Evolutionary conservation across 1,140 invertebrate genomes (phyloP).

Genomic region (Sycobia sp.): DNA sequence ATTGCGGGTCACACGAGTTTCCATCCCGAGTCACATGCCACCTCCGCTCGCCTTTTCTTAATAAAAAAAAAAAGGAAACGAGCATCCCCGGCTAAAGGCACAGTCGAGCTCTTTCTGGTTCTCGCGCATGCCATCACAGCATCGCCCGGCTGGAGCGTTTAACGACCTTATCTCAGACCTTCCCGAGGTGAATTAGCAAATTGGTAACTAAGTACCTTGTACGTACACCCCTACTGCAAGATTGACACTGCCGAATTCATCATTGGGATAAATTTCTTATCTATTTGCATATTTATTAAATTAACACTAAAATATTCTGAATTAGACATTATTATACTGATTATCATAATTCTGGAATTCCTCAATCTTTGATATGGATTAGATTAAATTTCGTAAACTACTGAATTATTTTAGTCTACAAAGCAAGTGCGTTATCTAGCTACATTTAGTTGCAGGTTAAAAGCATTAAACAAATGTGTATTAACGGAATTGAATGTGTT

Average conservation of each 20-base stretch:
- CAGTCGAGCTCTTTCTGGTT: slow-evolving; percentile 60
- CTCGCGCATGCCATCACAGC: slow-evolving; percentile 52
- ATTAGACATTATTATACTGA: too few relatives aligned
- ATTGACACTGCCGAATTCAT: slow-evolving; percentile 60
- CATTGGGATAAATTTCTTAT: slow-evolving; percentile 47
- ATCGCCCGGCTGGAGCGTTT: slow-evolving; percentile 57
- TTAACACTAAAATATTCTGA: slow-evolving; percentile 2
- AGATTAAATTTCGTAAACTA: too few relatives aligned
- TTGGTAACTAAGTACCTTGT: slow-evolving; percentile 44
- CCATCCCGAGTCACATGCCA: slow-evolving; percentile 48
- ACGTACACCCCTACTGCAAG: slow-evolving; percentile 58
- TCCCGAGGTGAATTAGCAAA: slow-evolving; percentile 52
- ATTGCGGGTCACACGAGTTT: slow-evolving; percentile 57
- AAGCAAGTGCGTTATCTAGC: too few relatives aligned
- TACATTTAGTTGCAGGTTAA: too few relatives aligned
- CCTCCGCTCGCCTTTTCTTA: slow-evolving; percentile 48
- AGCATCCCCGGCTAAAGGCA: slow-evolving; percentile 49
- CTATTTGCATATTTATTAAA: too few relatives aligned
- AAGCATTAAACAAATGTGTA: too few relatives aligned
- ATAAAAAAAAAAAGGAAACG: slow-evolving; percentile 25
- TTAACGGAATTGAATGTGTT: too few relatives aligned
- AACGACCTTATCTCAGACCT: slow-evolving; percentile 60
- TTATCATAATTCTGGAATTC: too few relatives aligned
- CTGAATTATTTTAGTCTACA: too few relatives aligned
- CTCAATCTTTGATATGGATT: too few relatives aligned